Evolutionary conservation across 2,888 invertebrate genomes (phyloP).

Genomic region (Lasioglossum vierecki): DNA sequence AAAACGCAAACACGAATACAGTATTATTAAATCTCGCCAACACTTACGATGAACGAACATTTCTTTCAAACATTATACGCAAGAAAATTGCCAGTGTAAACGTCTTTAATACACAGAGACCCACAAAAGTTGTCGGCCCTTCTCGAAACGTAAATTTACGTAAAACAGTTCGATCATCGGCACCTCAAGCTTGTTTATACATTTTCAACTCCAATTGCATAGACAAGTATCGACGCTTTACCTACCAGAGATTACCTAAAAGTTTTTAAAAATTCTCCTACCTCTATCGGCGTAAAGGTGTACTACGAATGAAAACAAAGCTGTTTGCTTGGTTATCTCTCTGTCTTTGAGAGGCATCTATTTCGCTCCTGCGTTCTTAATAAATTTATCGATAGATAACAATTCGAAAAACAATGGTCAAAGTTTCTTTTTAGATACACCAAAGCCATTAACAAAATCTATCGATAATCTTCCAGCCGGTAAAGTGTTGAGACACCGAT

Average conservation of each 20-base stretch:
- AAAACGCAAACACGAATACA: constrained; percentile 22
- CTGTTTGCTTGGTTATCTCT: too few relatives aligned
- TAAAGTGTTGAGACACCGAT: not conserved
- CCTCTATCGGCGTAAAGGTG: too few relatives aligned
- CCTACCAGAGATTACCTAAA: not conserved
- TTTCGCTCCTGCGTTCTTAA: not conserved
- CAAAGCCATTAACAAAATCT: not conserved
- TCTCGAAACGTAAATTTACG: not conserved
- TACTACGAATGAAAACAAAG: too few relatives aligned
- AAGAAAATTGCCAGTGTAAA: not conserved
- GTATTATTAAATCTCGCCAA: constrained; percentile 25
- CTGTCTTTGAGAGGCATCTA: too few relatives aligned
- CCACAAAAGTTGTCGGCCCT: not conserved
- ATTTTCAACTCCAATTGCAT: not conserved
- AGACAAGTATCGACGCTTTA: not conserved
- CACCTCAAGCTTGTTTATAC: not conserved
- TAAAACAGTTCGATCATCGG: not conserved
- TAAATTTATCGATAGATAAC: not conserved
- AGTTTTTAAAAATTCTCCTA: not conserved
- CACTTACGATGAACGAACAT: not conserved
- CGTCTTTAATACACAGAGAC: not conserved
- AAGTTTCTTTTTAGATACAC: not conserved
- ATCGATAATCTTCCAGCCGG: not conserved
- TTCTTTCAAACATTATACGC: not conserved
- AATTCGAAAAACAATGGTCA: not conserved